A percentile compares a stretch with the other conserved stretches of the same genome.
Conservation (phyloP, 2,888 invertebrate species). For the Lasioglossum figueresi region DNA sequence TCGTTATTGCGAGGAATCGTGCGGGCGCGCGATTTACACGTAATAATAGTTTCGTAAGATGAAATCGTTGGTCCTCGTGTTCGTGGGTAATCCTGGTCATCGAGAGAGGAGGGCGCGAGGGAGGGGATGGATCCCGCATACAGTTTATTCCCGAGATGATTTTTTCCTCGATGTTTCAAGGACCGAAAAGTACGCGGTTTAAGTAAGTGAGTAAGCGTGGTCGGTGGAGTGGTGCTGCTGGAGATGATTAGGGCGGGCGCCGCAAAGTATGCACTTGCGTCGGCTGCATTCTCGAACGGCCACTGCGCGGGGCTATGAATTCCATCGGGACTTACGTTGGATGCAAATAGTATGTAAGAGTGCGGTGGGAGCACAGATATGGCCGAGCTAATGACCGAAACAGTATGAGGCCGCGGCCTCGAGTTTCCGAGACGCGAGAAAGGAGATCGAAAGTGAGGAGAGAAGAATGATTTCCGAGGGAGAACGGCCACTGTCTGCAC, state of each 20-base stretch:
- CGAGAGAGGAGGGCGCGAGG: not conserved
- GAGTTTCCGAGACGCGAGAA: slow-evolving; percentile 69
- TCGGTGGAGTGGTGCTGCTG: slow-evolving; percentile 46
- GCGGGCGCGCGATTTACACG: not conserved
- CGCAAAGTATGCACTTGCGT: slow-evolving; percentile 65
- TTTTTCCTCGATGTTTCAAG: slow-evolving; percentile 30
- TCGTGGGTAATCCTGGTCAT: not conserved
- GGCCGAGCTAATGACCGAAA: slow-evolving; percentile 70
- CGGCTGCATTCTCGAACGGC: slow-evolving; percentile 66
- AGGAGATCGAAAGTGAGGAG: slow-evolving; percentile 64
- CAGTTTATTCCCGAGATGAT: slow-evolving; percentile 17
- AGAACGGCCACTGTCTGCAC: slow-evolving; percentile 31
- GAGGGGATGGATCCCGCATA: not conserved
- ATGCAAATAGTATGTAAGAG: slow-evolving; percentile 71
- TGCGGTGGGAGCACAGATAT: slow-evolving; percentile 62
- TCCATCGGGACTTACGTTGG: slow-evolving; percentile 69
- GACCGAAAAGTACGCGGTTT: slow-evolving; percentile 42
- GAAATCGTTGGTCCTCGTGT: slow-evolving; percentile 26
- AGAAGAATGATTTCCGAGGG: slow-evolving; percentile 51
- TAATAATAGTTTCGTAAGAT: slow-evolving; percentile 27
- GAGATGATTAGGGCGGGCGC: slow-evolving; percentile 73
- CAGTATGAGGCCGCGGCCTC: slow-evolving; percentile 71
- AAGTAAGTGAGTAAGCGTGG: slow-evolving; percentile 55
- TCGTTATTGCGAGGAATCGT: not conserved
- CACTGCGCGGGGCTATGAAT: slow-evolving; percentile 63